Conservation (phyloP, 2,888 invertebrate species). For the Drosophila siamana region DNA sequence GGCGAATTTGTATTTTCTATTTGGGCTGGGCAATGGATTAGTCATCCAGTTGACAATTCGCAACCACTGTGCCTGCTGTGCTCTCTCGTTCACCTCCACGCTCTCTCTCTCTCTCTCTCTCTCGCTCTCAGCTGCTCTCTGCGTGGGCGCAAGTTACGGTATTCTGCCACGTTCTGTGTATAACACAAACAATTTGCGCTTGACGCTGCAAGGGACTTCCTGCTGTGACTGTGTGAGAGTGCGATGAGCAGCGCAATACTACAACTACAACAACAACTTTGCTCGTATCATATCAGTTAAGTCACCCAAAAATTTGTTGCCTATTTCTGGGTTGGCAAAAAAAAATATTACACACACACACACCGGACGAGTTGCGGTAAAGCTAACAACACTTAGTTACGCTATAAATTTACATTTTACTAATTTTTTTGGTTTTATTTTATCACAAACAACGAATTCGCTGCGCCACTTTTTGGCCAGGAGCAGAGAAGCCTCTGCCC, state of each 20-base stretch:
- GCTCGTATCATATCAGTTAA: slow-evolving; percentile 7
- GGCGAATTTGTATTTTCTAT: neutral
- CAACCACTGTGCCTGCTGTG: slow-evolving; percentile 44
- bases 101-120: slow-evolving; percentile 17
- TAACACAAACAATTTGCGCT: slow-evolving; percentile 71
- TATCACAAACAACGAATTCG: slow-evolving; percentile 68
- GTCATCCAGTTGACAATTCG: slow-evolving; percentile 15
- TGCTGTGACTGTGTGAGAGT: slow-evolving; percentile 21
- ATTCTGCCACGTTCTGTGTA: slow-evolving; percentile 64
- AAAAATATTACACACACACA: slow-evolving; percentile 21
- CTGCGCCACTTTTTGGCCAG: slow-evolving; percentile 60
- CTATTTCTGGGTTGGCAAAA: slow-evolving; percentile 41
- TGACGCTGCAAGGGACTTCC: slow-evolving; percentile 67
- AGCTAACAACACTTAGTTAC: slow-evolving; percentile 19
- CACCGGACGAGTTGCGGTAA: slow-evolving; percentile 17
- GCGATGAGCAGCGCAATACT: slow-evolving; percentile 16
- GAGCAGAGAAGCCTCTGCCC: slow-evolving; percentile 70
- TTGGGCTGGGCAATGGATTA: slow-evolving; percentile 18
- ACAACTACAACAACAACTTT: slow-evolving; percentile 29
- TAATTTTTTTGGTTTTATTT: slow-evolving; percentile 38
- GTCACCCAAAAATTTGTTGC: slow-evolving; percentile 38
- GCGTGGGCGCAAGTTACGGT: slow-evolving; percentile 66
- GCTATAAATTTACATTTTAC: slow-evolving; percentile 19
- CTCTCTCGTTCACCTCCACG: neutral
- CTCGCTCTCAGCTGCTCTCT: slow-evolving; percentile 24